These are phyloP conservation scores for Osmerus eperlanus DNA, from an alignment of 2,113 vertebrate species.

Conservation along the genomic window DNA sequence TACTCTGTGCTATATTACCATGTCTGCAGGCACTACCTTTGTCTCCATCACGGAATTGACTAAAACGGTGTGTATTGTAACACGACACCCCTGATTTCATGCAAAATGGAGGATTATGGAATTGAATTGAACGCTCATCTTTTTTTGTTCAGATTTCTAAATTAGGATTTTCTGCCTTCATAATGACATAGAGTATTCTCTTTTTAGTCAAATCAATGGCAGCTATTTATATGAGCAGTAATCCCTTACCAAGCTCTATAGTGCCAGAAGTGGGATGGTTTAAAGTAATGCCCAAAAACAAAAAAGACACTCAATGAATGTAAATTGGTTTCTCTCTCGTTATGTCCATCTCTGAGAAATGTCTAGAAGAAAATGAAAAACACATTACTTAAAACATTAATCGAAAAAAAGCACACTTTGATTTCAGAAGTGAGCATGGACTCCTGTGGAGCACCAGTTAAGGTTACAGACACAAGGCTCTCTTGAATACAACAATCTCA, in stretches of 20 bases:
- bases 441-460: conserved; percentile 45
- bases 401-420: conserved; percentile 36
- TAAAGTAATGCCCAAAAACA: conserved; percentile 69
- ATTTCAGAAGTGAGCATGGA: conserved; percentile 42
- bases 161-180: conserved; percentile 78
- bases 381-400: conserved; percentile 27
- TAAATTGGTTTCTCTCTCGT: conserved; percentile 57
- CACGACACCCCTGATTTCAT: conserved; percentile 74
- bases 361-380: conserved; percentile 31
- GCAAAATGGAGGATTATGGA: conserved; percentile 74
- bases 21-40: conserved; percentile 73
- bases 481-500: not conserved
- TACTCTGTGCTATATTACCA: conserved; percentile 55
- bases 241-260: conserved; percentile 66
- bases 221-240: conserved; percentile 76
- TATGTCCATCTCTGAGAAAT: conserved; percentile 49
- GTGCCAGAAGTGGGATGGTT: conserved; percentile 66
- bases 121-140: conserved; percentile 70
- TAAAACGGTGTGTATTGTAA: conserved; percentile 71
- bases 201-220: conserved; percentile 75
- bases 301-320: conserved; percentile 59
- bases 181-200: conserved; percentile 73
- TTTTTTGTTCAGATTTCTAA: conserved; percentile 76
- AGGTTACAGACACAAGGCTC: not conserved
- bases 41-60: conserved; percentile 70